Conservation (phyloP, 1,140 invertebrate species). For the Laodelphax striatellus region DNA sequence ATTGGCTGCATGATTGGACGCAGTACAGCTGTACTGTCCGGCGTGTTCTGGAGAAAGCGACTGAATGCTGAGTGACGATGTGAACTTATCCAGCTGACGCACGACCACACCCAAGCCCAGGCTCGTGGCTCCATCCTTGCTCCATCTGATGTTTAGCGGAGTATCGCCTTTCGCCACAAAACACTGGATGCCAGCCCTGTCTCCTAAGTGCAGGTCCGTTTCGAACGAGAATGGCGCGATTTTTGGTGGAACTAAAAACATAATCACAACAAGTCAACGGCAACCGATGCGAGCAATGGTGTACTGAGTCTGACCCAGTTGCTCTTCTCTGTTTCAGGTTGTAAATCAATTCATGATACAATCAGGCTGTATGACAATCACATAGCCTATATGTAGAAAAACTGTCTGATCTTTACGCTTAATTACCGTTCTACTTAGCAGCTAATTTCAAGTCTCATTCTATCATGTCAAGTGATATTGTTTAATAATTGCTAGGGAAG, state of each 20-base stretch:
- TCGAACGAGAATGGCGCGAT: constrained; percentile 52
- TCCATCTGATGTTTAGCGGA: constrained; percentile 55
- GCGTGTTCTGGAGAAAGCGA: constrained; percentile 60
- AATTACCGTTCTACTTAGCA: no score
- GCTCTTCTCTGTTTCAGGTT: no score
- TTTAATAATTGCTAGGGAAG: no score
- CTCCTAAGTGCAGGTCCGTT: constrained; percentile 45
- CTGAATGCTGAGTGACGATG: constrained; percentile 48
- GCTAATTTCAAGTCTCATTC: no score
- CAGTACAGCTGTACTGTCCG: constrained; percentile 34
- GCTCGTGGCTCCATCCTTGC: constrained; percentile 45
- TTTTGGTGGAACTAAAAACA: constrained; percentile 46
- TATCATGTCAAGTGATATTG: no score
- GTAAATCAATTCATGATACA: neutral
- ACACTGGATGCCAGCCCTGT: constrained; percentile 52
- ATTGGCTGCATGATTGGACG: constrained; percentile 42
- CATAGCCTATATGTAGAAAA: no score
- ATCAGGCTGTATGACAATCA: no score
- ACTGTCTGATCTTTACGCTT: no score
- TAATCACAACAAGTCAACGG: neutral
- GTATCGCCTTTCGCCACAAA: constrained; percentile 51
- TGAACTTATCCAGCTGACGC: constrained; percentile 49
- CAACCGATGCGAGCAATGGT: neutral
- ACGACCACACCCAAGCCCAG: constrained; percentile 34
- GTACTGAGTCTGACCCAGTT: neutral